A percentile compares a stretch with the other conserved stretches of the same genome.
phyloP scores from a whole-genome alignment of 2,888 invertebrate species.

The Platycheirus albimanus region DNA sequence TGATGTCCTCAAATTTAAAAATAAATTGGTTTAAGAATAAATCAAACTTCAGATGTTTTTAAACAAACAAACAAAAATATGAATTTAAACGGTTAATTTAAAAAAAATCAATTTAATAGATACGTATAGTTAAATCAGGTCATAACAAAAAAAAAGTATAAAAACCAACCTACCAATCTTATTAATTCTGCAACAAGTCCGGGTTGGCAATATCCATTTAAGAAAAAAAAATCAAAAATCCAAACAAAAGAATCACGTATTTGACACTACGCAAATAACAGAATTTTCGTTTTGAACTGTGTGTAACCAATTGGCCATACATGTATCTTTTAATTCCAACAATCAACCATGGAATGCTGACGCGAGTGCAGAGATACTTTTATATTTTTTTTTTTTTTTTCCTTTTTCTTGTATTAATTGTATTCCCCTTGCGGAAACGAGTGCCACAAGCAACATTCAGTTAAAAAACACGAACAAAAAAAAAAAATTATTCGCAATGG shows the following conservation, averaged over 20 bases:
- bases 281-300: slow-evolving; percentile 59
- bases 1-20: no score
- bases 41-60: no score
- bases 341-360: slow-evolving; percentile 56
- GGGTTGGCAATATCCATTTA: slow-evolving; percentile 53
- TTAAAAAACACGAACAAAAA: no score
- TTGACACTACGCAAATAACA: slow-evolving; percentile 65
- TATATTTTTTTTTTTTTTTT: slow-evolving; percentile 13
- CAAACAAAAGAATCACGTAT: slow-evolving; percentile 68
- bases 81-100: no score
- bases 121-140: no score
- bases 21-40: no score
- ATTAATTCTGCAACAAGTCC: slow-evolving; percentile 31
- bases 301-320: slow-evolving; percentile 58
- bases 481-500: slow-evolving; percentile 57
- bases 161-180: slow-evolving; percentile 37
- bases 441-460: slow-evolving; percentile 50
- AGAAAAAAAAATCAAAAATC: slow-evolving; percentile 43
- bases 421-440: slow-evolving; percentile 52
- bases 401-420: slow-evolving; percentile 36
- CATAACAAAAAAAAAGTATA: not conserved
- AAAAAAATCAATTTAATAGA: not conserved
- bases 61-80: no score
- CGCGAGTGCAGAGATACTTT: slow-evolving; percentile 31
- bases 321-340: slow-evolving; percentile 61